These are phyloP conservation scores for Platalea minor DNA, from an alignment of 2,797 vertebrate species.

Conservation along the genomic window DNA sequence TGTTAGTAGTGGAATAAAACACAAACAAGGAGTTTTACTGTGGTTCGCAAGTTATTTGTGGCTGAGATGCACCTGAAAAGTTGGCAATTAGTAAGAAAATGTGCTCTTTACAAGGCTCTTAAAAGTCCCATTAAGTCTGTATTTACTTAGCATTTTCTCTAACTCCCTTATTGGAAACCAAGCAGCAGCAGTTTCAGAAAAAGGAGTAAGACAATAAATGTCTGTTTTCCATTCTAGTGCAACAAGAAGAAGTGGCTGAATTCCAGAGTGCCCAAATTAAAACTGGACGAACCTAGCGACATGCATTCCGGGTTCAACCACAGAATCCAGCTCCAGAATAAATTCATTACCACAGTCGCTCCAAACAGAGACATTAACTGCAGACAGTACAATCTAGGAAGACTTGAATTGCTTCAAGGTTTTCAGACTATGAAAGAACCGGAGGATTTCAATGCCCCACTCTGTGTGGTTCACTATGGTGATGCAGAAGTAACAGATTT, in stretches of 20 bases:
- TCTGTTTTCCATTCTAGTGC: neutral
- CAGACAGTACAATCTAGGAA: neutral
- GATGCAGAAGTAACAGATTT: neutral
- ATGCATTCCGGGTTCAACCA: neutral
- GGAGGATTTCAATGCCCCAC: neutral
- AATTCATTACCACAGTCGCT: neutral
- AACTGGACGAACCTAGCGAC: neutral
- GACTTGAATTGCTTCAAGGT: neutral
- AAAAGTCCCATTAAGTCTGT: conserved; percentile 11
- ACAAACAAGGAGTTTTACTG: neutral
- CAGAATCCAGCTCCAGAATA: neutral
- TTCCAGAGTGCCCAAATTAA: neutral
- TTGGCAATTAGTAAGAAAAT: conserved; percentile 22
- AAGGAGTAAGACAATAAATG: neutral
- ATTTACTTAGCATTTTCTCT: conserved; percentile 30
- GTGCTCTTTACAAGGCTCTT: conserved; percentile 19
- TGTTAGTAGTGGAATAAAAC: neutral
- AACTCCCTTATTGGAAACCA: neutral
- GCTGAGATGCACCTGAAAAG: conserved; percentile 11
- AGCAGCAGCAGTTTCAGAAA: neutral
- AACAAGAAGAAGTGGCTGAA: neutral
- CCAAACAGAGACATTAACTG: neutral
- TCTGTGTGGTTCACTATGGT: neutral
- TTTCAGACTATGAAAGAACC: neutral
- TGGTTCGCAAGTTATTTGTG: conserved; percentile 14